Conservation (phyloP, 2,797 vertebrate genomes). For the Falco concolor region DNA sequence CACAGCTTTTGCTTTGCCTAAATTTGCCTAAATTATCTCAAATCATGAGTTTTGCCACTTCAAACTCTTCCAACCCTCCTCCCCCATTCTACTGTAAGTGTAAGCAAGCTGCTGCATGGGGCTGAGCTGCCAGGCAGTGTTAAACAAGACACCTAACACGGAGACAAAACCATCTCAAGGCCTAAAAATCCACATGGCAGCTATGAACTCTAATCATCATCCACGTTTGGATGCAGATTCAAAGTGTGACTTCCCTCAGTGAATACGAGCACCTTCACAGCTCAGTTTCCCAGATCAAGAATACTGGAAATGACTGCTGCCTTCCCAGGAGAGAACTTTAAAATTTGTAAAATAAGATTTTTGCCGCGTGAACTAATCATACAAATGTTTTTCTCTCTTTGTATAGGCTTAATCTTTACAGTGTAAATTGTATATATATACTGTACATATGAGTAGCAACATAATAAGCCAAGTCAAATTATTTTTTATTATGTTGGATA, state of each 20-base stretch:
- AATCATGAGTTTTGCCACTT: background rate
- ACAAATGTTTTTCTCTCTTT: background rate
- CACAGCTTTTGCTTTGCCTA: background rate
- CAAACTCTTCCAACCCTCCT: background rate
- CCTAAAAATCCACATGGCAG: background rate
- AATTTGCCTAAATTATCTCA: background rate
- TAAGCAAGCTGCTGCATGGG: background rate
- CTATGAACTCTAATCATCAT: background rate
- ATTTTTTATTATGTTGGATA: background rate
- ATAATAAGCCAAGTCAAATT: background rate
- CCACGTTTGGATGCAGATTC: background rate
- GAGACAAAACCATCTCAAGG: background rate
- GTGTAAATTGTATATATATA: background rate
- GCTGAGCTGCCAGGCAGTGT: rapidly evolving
- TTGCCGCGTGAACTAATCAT: background rate
- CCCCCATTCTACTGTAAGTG: background rate
- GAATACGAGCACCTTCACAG: background rate
- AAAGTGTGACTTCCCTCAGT: background rate
- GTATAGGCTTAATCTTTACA: background rate
- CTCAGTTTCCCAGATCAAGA: background rate
- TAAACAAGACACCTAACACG: background rate
- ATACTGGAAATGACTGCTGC: background rate
- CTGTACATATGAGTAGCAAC: background rate
- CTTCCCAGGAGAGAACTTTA: background rate
- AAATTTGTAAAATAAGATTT: background rate